Evolutionary conservation across 2,113 vertebrate species (phyloP).

Genomic region (Elanoides forficatus): DNA sequence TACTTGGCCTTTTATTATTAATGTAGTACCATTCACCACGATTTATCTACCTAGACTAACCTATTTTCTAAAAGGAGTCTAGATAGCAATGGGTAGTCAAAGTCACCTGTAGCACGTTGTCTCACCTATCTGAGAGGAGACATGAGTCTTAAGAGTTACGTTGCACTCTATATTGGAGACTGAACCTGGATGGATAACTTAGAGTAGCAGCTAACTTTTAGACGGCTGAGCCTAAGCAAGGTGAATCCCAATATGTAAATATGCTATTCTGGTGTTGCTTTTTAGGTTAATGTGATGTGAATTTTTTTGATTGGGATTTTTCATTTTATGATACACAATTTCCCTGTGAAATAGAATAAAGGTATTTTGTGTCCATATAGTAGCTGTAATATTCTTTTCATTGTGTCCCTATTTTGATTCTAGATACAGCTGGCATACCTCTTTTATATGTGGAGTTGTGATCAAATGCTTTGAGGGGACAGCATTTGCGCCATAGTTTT

Average conservation of each 20-base stretch:
- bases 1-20: background rate
- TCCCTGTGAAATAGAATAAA: background rate
- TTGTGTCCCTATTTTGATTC: background rate
- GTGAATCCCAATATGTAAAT: background rate
- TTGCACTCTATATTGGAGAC: background rate
- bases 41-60: background rate
- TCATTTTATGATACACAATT: background rate
- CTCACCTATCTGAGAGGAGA: background rate
- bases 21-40: background rate
- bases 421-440: background rate
- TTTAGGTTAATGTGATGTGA: background rate
- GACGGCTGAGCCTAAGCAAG: background rate
- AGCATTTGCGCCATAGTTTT: background rate
- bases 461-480: background rate
- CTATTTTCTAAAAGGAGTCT: background rate
- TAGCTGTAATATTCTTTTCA: background rate
- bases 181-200: background rate
- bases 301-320: background rate
- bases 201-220: background rate
- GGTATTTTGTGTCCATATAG: background rate
- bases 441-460: background rate
- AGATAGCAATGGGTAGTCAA: background rate
- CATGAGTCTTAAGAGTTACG: accelerated
- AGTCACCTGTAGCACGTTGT: background rate
- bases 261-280: background rate